These are phyloP conservation scores for Scatophagus argus DNA, from an alignment of 2,113 vertebrate genomes.

Conservation along the genomic window DNA sequence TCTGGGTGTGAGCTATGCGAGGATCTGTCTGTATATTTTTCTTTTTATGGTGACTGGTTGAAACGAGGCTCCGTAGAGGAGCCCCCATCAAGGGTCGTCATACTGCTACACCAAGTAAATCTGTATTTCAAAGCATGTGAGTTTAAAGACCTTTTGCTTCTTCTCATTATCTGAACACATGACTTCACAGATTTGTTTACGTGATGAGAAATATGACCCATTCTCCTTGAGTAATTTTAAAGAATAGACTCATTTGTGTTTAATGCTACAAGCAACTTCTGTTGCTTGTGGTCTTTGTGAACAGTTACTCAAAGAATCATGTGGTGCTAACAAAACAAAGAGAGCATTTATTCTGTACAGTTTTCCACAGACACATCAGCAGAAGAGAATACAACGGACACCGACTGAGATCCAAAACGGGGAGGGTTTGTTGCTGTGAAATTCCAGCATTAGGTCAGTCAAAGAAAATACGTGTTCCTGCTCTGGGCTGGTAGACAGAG, in stretches of 20 bases:
- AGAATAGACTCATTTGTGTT: slow-evolving; percentile 5
- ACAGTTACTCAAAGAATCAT: slow-evolving; percentile 46
- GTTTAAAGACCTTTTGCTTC: slow-evolving; percentile 34
- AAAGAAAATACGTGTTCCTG: slow-evolving; percentile 50
- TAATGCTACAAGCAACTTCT: slow-evolving; percentile 4
- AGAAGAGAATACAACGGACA: slow-evolving; percentile 22
- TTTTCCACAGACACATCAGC: slow-evolving; percentile 44
- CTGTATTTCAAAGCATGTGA: slow-evolving; percentile 20
- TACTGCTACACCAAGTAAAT: slow-evolving; percentile 2
- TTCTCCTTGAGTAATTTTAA: slow-evolving; percentile 27
- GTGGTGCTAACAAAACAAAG: slow-evolving; percentile 51
- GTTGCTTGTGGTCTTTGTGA: slow-evolving; percentile 23
- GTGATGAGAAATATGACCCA: slow-evolving; percentile 43
- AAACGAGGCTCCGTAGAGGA: slow-evolving; percentile 20
- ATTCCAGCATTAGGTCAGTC: slow-evolving; percentile 54
- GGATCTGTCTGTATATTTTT: slow-evolving; percentile 61
- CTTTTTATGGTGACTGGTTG: slow-evolving; percentile 44
- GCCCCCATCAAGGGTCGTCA: slow-evolving; percentile 33
- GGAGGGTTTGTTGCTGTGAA: slow-evolving; percentile 22
- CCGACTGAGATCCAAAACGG: slow-evolving; percentile 12
- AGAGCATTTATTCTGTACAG: slow-evolving; percentile 34
- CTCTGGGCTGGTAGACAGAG: slow-evolving; percentile 38
- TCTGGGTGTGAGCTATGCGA: slow-evolving; percentile 51
- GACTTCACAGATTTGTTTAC: slow-evolving; percentile 49
- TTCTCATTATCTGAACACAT: slow-evolving; percentile 10